Evolutionary conservation across 2,797 vertebrate genomes (phyloP).

Genomic region (Chlorospingus flavigularis): DNA sequence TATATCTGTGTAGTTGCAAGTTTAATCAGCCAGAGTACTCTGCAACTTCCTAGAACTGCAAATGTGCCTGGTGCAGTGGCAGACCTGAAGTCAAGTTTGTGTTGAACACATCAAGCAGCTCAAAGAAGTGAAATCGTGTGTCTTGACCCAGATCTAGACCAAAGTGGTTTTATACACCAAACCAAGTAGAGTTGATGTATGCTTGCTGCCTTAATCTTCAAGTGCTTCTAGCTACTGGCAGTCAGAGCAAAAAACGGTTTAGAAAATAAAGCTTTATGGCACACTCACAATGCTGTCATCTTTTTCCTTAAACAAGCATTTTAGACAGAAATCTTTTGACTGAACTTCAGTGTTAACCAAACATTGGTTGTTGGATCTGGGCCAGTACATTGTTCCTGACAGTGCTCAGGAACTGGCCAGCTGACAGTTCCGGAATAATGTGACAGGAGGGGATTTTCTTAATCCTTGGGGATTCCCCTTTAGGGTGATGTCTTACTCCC

Average conservation of each 20-base stretch:
- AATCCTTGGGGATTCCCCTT: constrained; percentile 24
- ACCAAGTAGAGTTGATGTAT: neutral
- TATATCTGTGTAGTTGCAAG: neutral
- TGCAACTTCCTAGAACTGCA: neutral
- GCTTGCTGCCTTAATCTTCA: neutral
- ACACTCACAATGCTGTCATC: neutral
- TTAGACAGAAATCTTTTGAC: neutral
- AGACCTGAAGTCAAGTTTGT: neutral
- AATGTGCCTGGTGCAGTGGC: neutral
- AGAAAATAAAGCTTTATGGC: neutral
- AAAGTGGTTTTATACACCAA: neutral
- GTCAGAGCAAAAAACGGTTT: neutral
- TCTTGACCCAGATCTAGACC: neutral
- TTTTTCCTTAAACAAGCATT: neutral
- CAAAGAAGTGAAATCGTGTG: neutral
- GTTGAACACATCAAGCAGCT: neutral
- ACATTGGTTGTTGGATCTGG: neutral
- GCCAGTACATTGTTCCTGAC: neutral
- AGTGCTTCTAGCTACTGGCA: neutral
- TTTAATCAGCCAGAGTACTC: neutral
- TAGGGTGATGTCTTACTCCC: neutral
- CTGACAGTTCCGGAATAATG: neutral
- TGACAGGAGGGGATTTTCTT: constrained; percentile 39
- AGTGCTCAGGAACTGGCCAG: neutral
- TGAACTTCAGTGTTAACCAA: neutral